Evolutionary conservation across 1,140 invertebrate species (phyloP), one percentile per base, ranked within the genome.

Genomic region (Drosophila kikkawai): DNA sequence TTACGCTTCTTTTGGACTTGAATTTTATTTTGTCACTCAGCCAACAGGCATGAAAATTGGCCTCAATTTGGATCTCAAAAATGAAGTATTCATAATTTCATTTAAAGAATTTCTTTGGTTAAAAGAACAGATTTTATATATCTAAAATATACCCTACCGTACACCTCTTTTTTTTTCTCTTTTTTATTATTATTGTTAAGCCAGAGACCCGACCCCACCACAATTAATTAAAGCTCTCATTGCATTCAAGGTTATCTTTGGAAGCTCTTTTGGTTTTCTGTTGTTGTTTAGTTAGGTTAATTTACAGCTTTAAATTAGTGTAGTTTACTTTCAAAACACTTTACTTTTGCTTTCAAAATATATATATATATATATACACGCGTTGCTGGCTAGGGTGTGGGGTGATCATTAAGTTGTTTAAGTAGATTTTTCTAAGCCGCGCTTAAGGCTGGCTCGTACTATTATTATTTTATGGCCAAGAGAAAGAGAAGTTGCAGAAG

Each of bases 251-350:
- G 84, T 88, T 88, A 80, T 57, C 76, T 66, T 55, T 66, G 70
- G 70, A 57, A 71, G 82, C 75, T 63, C 82, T 80, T 51, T 57
- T 48, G 68, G 55, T 57, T 19, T 65, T 45, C 48, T 75, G 65
- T 53, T 83, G 74, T 77, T 87, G 80, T 87, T 88, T 70, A 90
- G 77, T 88, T 84, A 7, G 84, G 80, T 88, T 88, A 88, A 88
- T 88, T 88, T 88, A 90, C 85, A 90, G 85, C 84, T 84, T 90
- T 79, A 88, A 88, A 88, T 88, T 88, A 88, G 81, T 88, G 85
- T 88, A 88, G 85, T 81, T 88, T 75, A 88, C 84, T 88, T 88
- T 88, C 84, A 88, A 88, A 88, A 88, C 84, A 90, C 80, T 88
- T 88, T 88, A 88, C 84, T 90, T 90, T 90, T 90, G 86, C 85